Percentiles rank a stretch among this genome's conserved stretches.
These are phyloP conservation scores for Peromyscus eremicus DNA, from an alignment of 2,797 vertebrate species.

Conservation along the genomic window DNA sequence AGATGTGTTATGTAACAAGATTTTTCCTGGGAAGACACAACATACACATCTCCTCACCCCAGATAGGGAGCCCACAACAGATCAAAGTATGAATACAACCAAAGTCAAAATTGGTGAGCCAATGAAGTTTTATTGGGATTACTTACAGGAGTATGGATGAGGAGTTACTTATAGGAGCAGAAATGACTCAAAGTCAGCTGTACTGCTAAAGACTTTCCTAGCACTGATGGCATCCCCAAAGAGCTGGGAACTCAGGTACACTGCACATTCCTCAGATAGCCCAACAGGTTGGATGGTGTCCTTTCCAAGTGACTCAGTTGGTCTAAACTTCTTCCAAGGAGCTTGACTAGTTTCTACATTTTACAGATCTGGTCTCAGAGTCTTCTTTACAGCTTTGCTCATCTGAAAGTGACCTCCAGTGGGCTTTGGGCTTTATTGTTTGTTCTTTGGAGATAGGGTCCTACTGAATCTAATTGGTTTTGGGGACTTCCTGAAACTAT, in stretches of 20 bases:
- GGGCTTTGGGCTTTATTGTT: not conserved
- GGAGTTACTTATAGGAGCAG: not conserved
- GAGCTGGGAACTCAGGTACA: no score
- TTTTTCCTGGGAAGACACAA: not conserved
- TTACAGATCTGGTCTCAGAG: not conserved
- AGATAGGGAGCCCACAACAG: not conserved
- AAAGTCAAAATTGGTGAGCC: not conserved
- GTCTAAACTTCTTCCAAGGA: not conserved
- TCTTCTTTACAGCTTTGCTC: not conserved
- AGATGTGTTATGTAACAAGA: not conserved
- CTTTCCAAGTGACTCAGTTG: not conserved
- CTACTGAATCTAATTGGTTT: not conserved
- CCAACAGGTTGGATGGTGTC: not conserved
- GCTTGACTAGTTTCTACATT: not conserved
- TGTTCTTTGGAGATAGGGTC: not conserved
- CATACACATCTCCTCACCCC: not conserved
- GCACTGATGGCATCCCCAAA: not conserved
- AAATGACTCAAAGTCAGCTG: not conserved
- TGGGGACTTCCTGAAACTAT: not conserved
- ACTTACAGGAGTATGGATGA: not conserved
- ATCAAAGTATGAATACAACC: not conserved
- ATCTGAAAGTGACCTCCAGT: not conserved
- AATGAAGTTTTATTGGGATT: not conserved
- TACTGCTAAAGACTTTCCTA: not conserved
- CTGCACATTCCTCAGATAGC: not conserved